Percentiles rank a stretch among this genome's conserved stretches.
Evolutionary conservation across 2,888 invertebrate genomes (phyloP).

Genomic region (Aphidoletes aphidimyza): DNA sequence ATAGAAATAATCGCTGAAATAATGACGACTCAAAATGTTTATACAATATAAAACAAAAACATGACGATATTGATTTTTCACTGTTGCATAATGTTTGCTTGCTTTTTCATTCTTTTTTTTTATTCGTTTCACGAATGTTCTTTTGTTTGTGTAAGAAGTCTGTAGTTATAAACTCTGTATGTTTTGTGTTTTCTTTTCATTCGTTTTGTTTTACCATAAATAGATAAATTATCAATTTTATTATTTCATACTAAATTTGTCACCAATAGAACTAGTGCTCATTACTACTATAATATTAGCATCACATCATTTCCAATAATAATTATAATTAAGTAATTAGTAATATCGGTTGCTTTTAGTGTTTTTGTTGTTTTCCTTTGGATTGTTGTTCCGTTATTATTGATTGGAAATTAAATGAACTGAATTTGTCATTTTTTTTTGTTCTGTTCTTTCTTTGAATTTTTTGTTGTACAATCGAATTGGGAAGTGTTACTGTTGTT

Average conservation of each 20-base stretch:
- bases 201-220: slow-evolving; percentile 13
- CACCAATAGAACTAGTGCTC: slow-evolving; percentile 29
- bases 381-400: neutral
- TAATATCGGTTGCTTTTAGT: neutral
- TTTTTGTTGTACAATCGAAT: too few relatives aligned
- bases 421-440: neutral
- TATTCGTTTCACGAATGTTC: slow-evolving; percentile 1
- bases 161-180: neutral
- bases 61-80: neutral
- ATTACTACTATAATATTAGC: slow-evolving; percentile 29
- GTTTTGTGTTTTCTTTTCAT: neutral
- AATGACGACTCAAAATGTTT: too few relatives aligned
- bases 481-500: too few relatives aligned
- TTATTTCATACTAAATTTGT: slow-evolving; percentile 34
- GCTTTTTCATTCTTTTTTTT: neutral
- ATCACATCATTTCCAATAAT: slow-evolving; percentile 47
- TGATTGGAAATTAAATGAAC: neutral
- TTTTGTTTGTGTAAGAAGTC: neutral
- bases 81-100: too few relatives aligned
- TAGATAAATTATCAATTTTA: neutral
- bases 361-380: neutral
- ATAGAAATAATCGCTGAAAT: too few relatives aligned
- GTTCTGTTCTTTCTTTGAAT: too few relatives aligned
- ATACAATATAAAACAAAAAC: neutral
- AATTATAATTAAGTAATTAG: slow-evolving; percentile 3